These are phyloP conservation scores for Thymelicus acteon DNA, from an alignment of 2,888 invertebrate species.

Conservation along the genomic window DNA sequence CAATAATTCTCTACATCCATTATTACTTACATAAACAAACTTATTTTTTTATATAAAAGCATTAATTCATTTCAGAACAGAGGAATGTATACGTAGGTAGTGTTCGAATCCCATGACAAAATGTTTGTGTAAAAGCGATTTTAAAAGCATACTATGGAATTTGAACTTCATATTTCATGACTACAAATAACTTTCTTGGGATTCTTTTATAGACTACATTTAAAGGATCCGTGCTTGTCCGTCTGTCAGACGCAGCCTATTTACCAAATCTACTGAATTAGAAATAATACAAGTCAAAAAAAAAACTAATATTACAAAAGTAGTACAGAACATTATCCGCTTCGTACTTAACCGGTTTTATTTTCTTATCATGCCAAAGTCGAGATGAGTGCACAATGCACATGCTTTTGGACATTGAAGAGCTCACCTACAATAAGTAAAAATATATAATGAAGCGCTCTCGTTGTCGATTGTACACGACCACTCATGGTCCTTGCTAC, in stretches of 20 bases:
- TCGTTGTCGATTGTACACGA: conserved; percentile 30
- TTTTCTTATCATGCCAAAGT: neutral
- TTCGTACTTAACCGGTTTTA: neutral
- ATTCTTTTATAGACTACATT: too few relatives aligned
- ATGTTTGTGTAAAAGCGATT: neutral
- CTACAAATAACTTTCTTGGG: too few relatives aligned
- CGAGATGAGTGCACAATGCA: conserved; percentile 1
- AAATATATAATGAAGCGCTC: conserved; percentile 10
- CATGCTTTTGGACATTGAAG: neutral
- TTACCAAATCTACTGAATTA: too few relatives aligned
- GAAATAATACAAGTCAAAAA: too few relatives aligned
- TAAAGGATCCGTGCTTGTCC: too few relatives aligned
- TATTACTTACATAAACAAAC: neutral
- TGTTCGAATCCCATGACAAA: too few relatives aligned
- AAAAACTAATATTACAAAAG: too few relatives aligned
- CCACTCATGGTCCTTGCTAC: conserved; percentile 40
- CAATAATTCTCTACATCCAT: neutral
- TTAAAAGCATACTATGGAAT: too few relatives aligned
- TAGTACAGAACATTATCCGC: too few relatives aligned
- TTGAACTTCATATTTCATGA: too few relatives aligned
- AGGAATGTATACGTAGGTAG: neutral
- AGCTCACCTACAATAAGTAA: conserved; percentile 3
- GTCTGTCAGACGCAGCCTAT: too few relatives aligned
- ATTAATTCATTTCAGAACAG: neutral
- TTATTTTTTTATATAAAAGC: neutral